phyloP scores from a whole-genome alignment of 2,113 vertebrate genomes.

The Sprattus sprattus region DNA sequence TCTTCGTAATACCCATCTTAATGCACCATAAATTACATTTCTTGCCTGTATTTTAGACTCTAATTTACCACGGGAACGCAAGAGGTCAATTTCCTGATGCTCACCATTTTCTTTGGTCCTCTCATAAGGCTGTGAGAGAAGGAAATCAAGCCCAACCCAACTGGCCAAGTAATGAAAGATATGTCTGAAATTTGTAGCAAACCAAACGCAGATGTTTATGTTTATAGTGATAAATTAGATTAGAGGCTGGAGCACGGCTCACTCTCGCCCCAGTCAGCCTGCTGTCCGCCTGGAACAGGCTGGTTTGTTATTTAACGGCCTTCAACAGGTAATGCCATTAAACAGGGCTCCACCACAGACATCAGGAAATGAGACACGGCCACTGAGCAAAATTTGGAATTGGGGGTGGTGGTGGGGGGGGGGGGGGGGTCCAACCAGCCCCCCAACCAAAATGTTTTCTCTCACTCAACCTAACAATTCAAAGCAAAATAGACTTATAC shows the following conservation, averaged over 20 bases:
- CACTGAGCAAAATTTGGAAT: constrained; percentile 63
- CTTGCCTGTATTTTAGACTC: not conserved
- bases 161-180: constrained; percentile 67
- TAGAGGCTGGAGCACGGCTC: constrained; percentile 49
- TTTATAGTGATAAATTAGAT: constrained; percentile 76
- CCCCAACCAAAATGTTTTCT: not conserved
- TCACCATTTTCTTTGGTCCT: constrained; percentile 31
- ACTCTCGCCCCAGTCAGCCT: constrained; percentile 3
- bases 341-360: constrained; percentile 65
- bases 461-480: too few relatives aligned
- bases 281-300: constrained; percentile 66
- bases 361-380: constrained; percentile 78
- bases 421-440: constrained; percentile 16
- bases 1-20: constrained; percentile 9
- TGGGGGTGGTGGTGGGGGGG: constrained; percentile 45
- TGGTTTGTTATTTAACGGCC: constrained; percentile 72
- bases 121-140: constrained; percentile 40
- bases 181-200: constrained; percentile 68
- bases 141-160: constrained; percentile 68
- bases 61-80: constrained; percentile 32
- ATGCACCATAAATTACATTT: constrained; percentile 23
- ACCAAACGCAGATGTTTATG: constrained; percentile 73
- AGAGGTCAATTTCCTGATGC: constrained; percentile 64
- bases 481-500: too few relatives aligned
- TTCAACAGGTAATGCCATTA: constrained; percentile 77